Percentiles rank a stretch among this genome's conserved stretches.
These are phyloP conservation scores for Dryoscopus gambensis DNA, from an alignment of 2,113 vertebrate species.

Conservation along the genomic window DNA sequence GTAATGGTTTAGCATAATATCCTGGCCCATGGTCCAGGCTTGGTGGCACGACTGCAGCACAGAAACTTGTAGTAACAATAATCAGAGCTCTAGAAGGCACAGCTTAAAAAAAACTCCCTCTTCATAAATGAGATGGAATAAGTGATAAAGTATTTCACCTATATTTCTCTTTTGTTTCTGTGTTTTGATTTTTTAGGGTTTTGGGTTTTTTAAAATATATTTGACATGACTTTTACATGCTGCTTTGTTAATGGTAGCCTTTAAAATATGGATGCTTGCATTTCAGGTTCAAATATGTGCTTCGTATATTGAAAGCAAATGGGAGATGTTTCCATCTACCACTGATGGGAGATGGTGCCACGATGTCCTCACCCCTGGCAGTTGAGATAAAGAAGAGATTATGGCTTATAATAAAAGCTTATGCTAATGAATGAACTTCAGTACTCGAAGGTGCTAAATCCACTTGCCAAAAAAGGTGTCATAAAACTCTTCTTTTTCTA, in stretches of 20 bases:
- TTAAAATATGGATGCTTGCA: background rate
- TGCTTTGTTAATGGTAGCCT: background rate
- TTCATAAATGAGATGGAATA: background rate
- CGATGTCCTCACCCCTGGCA: background rate
- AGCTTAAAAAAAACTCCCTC: background rate
- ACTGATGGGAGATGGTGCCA: background rate
- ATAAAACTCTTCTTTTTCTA: conserved; percentile 9
- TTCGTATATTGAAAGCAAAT: background rate
- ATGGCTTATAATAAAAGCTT: conserved; percentile 8
- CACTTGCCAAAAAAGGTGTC: conserved; percentile 22
- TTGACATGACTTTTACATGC: background rate
- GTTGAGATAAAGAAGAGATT: background rate
- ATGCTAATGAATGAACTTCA: conserved; percentile 35
- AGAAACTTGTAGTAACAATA: background rate
- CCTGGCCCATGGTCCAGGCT: background rate
- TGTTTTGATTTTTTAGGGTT: background rate
- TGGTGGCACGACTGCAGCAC: background rate
- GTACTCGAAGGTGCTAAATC: conserved; percentile 14
- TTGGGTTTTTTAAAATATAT: background rate
- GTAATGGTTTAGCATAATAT: background rate
- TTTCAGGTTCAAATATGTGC: background rate
- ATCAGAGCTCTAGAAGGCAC: background rate
- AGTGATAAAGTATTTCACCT: background rate
- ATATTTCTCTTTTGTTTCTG: background rate
- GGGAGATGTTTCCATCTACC: background rate